A percentile compares a stretch with the other conserved stretches of the same genome.
These are phyloP conservation scores for Drosophila erecta DNA, from an alignment of 1,140 invertebrate species.

Conservation along the genomic window DNA sequence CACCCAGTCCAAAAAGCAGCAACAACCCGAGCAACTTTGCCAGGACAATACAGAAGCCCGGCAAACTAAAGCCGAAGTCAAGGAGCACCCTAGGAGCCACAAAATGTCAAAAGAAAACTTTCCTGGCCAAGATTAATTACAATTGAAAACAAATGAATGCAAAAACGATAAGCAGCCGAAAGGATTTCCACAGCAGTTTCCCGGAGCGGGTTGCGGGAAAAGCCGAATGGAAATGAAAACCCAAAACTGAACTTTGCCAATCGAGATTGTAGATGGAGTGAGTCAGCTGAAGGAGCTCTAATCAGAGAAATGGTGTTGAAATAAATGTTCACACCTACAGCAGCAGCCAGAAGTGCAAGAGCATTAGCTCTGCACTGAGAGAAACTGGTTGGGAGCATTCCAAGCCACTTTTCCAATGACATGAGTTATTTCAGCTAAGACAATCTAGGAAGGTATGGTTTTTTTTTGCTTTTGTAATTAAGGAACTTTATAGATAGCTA, in stretches of 20 bases:
- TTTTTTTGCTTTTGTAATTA: neutral
- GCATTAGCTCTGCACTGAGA: slow-evolving; percentile 13
- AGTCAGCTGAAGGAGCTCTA: slow-evolving; percentile 23
- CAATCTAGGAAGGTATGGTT: too few relatives aligned
- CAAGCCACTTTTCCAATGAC: too few relatives aligned
- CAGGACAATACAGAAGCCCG: slow-evolving; percentile 50
- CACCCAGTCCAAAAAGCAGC: slow-evolving; percentile 32
- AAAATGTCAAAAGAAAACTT: slow-evolving; percentile 82
- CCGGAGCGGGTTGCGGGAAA: neutral
- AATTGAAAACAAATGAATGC: slow-evolving; percentile 84
- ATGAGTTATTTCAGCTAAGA: too few relatives aligned
- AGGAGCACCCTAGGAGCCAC: slow-evolving; percentile 56
- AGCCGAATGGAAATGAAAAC: slow-evolving; percentile 42
- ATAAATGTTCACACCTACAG: slow-evolving; percentile 75
- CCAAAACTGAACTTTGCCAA: slow-evolving; percentile 71
- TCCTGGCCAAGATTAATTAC: slow-evolving; percentile 78
- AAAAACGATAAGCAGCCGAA: slow-evolving; percentile 82
- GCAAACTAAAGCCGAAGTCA: slow-evolving; percentile 41
- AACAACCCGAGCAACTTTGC: slow-evolving; percentile 55
- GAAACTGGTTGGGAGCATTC: neutral
- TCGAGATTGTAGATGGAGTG: slow-evolving; percentile 53
- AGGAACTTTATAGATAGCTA: neutral
- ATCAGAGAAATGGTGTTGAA: slow-evolving; percentile 57
- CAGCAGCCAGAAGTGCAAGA: slow-evolving; percentile 23
- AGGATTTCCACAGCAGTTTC: slow-evolving; percentile 56